phyloP scores from a whole-genome alignment of 2,888 invertebrate genomes.

The Agrochola litura region DNA sequence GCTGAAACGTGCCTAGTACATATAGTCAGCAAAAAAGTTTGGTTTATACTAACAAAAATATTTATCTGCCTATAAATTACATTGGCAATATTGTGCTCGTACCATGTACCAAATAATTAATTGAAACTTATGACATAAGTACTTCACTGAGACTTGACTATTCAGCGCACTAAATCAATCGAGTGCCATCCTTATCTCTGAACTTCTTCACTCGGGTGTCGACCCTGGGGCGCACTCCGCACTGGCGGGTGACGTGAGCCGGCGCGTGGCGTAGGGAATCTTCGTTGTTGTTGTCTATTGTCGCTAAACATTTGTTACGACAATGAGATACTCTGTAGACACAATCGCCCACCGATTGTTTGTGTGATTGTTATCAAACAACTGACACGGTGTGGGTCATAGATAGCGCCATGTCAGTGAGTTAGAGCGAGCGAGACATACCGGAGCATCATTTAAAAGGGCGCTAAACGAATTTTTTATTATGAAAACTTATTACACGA shows the following conservation, averaged over 20 bases:
- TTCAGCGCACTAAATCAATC: background rate
- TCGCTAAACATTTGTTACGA: background rate
- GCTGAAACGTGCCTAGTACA: background rate
- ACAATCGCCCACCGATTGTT: background rate
- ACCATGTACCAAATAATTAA: background rate
- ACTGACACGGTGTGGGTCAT: background rate
- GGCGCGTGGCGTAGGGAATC: background rate
- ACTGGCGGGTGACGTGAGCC: background rate
- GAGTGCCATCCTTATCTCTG: background rate
- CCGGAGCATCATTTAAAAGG: background rate
- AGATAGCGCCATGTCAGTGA: background rate
- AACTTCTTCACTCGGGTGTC: background rate
- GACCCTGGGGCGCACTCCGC: background rate
- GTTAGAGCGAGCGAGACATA: background rate
- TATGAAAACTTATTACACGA: too few species aligned
- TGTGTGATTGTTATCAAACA: conserved; percentile 34
- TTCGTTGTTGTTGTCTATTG: conserved; percentile 15
- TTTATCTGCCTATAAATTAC: background rate
- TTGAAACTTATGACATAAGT: too few species aligned
- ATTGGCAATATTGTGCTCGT: background rate
- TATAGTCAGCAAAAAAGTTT: background rate
- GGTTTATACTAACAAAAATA: background rate
- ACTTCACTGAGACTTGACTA: background rate
- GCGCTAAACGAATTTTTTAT: too few species aligned
- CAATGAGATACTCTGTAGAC: background rate